phyloP scores from a whole-genome alignment of 2,113 vertebrate genomes.

The Ranitomeya imitator region DNA sequence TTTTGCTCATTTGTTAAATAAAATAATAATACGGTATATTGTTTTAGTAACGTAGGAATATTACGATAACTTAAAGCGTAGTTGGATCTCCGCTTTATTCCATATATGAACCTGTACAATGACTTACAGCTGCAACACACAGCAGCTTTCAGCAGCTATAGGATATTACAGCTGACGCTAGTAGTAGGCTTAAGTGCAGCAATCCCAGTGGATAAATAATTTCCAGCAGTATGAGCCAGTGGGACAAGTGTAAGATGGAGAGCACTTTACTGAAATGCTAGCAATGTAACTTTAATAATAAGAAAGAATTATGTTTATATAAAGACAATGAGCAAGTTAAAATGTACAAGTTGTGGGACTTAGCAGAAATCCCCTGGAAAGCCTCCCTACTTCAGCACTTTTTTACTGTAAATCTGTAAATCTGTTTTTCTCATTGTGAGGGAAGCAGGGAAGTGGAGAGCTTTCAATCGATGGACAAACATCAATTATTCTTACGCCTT shows the following conservation, averaged over 20 bases:
- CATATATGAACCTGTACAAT: background rate
- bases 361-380: slow-evolving; percentile 46
- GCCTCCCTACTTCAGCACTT: slow-evolving; percentile 33
- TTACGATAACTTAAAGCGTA: background rate
- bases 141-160: background rate
- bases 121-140: background rate
- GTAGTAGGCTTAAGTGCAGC: slow-evolving; percentile 26
- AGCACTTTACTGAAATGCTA: slow-evolving; percentile 43
- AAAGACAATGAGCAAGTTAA: slow-evolving; percentile 50
- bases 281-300: slow-evolving; percentile 42
- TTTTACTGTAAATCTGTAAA: slow-evolving; percentile 39
- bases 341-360: slow-evolving; percentile 30
- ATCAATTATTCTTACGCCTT: slow-evolving; percentile 46
- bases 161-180: slow-evolving; percentile 21
- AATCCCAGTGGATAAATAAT: slow-evolving; percentile 29
- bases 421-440: slow-evolving; percentile 39
- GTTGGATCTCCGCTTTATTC: background rate
- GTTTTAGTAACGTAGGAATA: background rate
- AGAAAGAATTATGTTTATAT: slow-evolving; percentile 48
- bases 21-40: background rate
- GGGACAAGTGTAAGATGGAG: slow-evolving; percentile 28
- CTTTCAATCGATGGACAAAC: slow-evolving; percentile 44
- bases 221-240: slow-evolving; percentile 17
- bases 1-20: background rate
- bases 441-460: background rate